Conservation (phyloP, 2,888 invertebrate species). For the Myopa testacea region DNA sequence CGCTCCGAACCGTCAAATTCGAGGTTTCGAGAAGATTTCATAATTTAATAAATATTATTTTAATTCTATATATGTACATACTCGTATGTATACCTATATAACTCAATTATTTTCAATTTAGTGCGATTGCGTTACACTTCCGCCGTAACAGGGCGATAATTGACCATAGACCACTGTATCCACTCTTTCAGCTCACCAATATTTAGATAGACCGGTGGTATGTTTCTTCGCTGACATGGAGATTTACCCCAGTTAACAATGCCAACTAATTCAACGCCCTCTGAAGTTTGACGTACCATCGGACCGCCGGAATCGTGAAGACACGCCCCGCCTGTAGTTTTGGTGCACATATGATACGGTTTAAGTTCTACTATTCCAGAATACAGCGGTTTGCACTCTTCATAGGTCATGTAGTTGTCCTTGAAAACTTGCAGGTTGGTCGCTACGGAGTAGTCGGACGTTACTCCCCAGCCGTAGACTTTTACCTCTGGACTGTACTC, state of each 20-base stretch:
- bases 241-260: conserved; percentile 70
- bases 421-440: neutral
- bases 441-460: neutral
- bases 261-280: conserved; percentile 60
- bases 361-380: neutral
- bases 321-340: conserved; percentile 59
- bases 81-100: no score
- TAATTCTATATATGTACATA: no score
- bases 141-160: neutral
- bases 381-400: neutral
- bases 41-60: no score
- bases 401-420: neutral
- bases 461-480: neutral
- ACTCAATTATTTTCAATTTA: no score
- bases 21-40: no score
- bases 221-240: conserved; percentile 65
- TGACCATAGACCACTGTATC: conserved; percentile 47
- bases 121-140: no score
- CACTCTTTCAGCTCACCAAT: conserved; percentile 60
- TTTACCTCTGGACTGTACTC: neutral
- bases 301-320: conserved; percentile 67
- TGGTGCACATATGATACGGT: neutral
- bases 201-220: conserved; percentile 68
- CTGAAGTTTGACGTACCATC: conserved; percentile 48
- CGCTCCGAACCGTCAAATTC: no score